Percentiles rank a stretch among this genome's conserved stretches.
phyloP scores from a whole-genome alignment of 2,113 vertebrate species.

The Phrynocephalus versicolor region DNA sequence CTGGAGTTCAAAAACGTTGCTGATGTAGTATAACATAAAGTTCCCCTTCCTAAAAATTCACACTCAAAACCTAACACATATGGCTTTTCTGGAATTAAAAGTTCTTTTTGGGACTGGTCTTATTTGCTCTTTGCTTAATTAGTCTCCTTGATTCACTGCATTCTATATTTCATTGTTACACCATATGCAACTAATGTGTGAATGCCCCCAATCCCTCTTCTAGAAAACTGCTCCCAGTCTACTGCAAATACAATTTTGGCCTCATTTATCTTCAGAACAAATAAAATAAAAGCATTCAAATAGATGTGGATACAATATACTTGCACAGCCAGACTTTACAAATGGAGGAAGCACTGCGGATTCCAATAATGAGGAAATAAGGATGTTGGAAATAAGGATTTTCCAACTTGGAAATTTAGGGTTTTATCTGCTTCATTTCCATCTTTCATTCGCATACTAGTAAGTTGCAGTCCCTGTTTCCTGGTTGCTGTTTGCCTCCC shows the following conservation, averaged over 20 bases:
- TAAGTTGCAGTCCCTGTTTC: constrained; percentile 4
- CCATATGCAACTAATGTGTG: not conserved
- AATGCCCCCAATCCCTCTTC: not conserved
- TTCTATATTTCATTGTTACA: constrained; percentile 17
- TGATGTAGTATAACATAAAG: constrained; percentile 59
- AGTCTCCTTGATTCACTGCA: not conserved
- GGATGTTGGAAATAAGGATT: too few species aligned
- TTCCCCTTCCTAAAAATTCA: constrained; percentile 6
- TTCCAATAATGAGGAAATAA: not conserved
- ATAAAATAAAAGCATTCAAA: not conserved
- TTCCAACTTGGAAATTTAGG: not conserved
- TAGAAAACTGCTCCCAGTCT: not conserved
- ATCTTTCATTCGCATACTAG: not conserved
- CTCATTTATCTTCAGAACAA: not conserved
- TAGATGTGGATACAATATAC: not conserved
- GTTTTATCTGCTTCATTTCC: not conserved
- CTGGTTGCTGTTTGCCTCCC: not conserved
- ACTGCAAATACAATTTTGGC: not conserved
- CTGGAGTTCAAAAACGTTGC: constrained; percentile 60
- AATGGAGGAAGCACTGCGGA: not conserved
- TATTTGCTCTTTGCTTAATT: not conserved
- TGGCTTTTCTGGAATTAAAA: not conserved
- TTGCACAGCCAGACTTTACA: not conserved
- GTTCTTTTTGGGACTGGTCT: constrained; percentile 1
- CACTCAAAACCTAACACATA: not conserved